Evolutionary conservation across 2,888 invertebrate species (phyloP).

Genomic region (Eurois occulta): DNA sequence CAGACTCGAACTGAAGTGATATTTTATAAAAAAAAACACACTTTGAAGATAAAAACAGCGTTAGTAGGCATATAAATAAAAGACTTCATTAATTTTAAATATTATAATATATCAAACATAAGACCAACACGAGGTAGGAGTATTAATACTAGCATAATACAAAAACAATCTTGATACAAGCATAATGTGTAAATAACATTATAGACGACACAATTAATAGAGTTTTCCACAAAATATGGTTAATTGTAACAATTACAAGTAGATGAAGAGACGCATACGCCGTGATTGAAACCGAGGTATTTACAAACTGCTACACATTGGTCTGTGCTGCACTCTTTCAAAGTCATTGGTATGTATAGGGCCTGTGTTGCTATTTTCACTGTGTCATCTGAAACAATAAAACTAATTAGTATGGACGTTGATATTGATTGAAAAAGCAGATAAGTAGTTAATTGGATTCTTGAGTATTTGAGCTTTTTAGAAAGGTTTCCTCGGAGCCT

Average conservation of each 20-base stretch:
- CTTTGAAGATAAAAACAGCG: background rate
- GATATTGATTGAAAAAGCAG: background rate
- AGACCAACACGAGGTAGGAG: background rate
- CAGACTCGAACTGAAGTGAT: background rate
- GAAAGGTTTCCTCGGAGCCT: background rate
- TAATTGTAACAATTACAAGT: constrained; percentile 46
- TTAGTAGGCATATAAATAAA: constrained; percentile 1
- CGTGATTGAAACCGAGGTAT: constrained; percentile 35
- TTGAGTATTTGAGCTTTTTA: background rate
- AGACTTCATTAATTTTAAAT: background rate
- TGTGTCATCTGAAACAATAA: constrained; percentile 43
- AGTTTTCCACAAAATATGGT: background rate
- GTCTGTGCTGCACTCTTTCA: constrained; percentile 31
- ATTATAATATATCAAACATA: constrained; percentile 10
- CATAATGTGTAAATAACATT: background rate
- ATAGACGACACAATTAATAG: background rate
- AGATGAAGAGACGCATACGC: constrained; percentile 37
- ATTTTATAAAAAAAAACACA: background rate
- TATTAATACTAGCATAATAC: background rate
- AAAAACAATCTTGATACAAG: background rate
- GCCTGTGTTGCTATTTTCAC: constrained; percentile 21
- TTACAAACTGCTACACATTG: constrained; percentile 35
- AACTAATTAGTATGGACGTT: background rate
- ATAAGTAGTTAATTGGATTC: background rate
- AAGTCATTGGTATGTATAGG: constrained; percentile 45